Evolutionary conservation across 2,113 vertebrate genomes (phyloP).

Genomic region (Melanocharis versteri): DNA sequence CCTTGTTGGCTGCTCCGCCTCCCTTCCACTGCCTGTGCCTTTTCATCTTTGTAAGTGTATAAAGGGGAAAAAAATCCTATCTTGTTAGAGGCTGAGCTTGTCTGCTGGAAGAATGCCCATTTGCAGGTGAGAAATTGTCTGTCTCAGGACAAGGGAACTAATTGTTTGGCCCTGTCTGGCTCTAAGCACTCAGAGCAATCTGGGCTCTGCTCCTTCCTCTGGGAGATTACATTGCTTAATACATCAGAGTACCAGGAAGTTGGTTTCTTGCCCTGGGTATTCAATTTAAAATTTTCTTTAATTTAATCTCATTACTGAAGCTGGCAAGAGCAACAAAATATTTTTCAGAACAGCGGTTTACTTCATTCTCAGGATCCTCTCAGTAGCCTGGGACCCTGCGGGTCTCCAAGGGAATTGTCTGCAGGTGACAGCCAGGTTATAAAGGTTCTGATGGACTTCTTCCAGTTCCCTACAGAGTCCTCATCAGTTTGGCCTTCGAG

Average conservation of each 20-base stretch:
- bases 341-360: neutral
- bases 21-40: neutral
- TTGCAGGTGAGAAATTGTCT: slow-evolving; percentile 61
- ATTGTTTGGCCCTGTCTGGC: slow-evolving; percentile 52
- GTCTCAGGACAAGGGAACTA: slow-evolving; percentile 41
- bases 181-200: slow-evolving; percentile 13
- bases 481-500: neutral
- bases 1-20: neutral
- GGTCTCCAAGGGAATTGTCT: neutral
- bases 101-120: slow-evolving; percentile 25
- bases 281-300: neutral
- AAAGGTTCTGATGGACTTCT: neutral
- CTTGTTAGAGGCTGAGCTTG: slow-evolving; percentile 12
- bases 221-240: slow-evolving; percentile 11
- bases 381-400: rapidly evolving
- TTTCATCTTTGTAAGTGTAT: neutral
- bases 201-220: neutral
- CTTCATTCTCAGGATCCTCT: neutral
- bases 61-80: neutral
- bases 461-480: neutral
- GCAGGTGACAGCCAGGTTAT: neutral
- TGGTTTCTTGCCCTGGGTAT: slow-evolving; percentile 27
- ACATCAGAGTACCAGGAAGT: neutral
- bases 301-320: neutral
- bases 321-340: neutral